Conservation (phyloP, 1,140 invertebrate genomes). For the Nylanderia fulva region DNA sequence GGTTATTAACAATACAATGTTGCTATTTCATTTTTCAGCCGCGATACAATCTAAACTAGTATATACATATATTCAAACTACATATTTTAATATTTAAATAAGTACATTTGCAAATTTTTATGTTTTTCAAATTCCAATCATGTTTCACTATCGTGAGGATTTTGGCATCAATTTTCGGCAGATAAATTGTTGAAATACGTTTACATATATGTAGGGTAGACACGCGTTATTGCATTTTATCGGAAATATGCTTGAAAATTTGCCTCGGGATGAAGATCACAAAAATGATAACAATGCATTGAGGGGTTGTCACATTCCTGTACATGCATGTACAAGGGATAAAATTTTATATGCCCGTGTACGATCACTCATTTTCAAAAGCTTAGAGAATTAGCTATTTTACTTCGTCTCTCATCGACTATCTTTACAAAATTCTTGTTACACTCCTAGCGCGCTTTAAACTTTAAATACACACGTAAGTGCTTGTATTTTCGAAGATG, state of each 20-base stretch:
- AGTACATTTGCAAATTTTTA: background rate
- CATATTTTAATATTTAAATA: background rate
- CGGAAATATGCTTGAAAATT: conserved; percentile 59
- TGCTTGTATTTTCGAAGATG: background rate
- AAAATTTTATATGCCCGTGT: conserved; percentile 22
- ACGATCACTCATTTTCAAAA: conserved; percentile 9
- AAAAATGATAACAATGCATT: conserved; percentile 55
- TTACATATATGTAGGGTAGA: conserved; percentile 43
- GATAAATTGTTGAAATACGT: conserved; percentile 59
- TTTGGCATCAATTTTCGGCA: conserved; percentile 43
- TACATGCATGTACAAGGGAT: conserved; percentile 41
- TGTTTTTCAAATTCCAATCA: conserved; percentile 25
- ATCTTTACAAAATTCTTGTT: conserved; percentile 25
- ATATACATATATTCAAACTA: background rate
- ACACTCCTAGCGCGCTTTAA: background rate
- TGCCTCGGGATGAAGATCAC: conserved; percentile 32
- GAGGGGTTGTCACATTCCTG: conserved; percentile 52
- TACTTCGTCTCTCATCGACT: background rate
- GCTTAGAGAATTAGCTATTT: conserved; percentile 27
- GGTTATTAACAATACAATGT: background rate
- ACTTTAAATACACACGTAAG: background rate
- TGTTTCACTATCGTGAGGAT: conserved; percentile 26
- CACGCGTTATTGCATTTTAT: conserved; percentile 62
- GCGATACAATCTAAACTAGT: background rate
- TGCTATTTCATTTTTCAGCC: background rate